phyloP scores from a whole-genome alignment of 1,140 invertebrate genomes.

The Drosophila lini region DNA sequence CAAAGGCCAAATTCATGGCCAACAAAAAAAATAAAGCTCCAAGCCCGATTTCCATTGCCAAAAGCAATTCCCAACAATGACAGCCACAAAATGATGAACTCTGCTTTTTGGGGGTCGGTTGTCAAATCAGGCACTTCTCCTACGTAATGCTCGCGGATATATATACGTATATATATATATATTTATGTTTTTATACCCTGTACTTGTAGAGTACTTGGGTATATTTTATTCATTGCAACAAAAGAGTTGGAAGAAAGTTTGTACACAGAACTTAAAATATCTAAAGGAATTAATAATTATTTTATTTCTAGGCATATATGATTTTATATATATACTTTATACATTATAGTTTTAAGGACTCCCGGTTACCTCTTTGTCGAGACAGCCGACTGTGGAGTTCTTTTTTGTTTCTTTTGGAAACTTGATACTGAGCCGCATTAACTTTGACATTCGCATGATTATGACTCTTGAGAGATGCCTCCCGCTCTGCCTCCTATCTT shows the following conservation, averaged over 20 bases:
- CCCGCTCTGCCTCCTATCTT: slow-evolving; percentile 12
- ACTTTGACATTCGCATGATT: slow-evolving; percentile 77
- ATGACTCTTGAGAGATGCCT: slow-evolving; percentile 59
- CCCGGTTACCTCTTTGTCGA: neutral
- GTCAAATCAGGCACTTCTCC: slow-evolving; percentile 46
- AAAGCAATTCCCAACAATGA: slow-evolving; percentile 70
- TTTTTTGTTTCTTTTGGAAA: slow-evolving; percentile 27
- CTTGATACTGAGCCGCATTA: slow-evolving; percentile 73
- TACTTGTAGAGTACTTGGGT: neutral
- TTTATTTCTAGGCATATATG: neutral
- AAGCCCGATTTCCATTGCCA: slow-evolving; percentile 35
- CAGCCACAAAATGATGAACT: slow-evolving; percentile 71
- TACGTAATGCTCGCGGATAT: slow-evolving; percentile 11
- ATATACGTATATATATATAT: slow-evolving; percentile 30
- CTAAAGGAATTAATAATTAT: neutral
- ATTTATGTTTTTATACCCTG: neutral
- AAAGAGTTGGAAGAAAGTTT: neutral
- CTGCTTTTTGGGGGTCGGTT: slow-evolving; percentile 43
- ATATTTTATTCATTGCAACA: neutral
- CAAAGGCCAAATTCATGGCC: slow-evolving; percentile 48
- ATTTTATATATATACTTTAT: neutral
- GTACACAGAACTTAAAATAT: neutral
- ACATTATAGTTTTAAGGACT: too few species aligned
- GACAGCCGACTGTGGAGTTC: neutral
- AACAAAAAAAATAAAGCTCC: slow-evolving; percentile 20